Evolutionary conservation across 2,888 invertebrate species (phyloP).

Genomic region (Labia minor): DNA sequence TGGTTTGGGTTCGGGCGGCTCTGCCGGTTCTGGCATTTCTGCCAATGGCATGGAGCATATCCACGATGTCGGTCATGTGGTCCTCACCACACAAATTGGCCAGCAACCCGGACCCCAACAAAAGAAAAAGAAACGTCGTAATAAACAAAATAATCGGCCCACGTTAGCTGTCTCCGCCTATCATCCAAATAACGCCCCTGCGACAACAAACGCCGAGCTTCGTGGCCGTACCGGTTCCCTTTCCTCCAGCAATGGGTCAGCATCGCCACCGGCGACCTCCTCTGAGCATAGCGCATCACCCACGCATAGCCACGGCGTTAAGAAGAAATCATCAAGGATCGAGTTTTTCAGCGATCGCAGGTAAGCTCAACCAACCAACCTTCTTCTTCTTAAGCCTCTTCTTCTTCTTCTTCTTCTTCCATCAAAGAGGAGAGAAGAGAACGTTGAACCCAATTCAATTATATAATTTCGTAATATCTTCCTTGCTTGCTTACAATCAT

Average conservation of each 20-base stretch:
- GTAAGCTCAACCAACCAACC: slow-evolving; percentile 44
- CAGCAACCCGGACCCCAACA: slow-evolving; percentile 39
- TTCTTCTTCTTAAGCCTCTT: slow-evolving; percentile 1
- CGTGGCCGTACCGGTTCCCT: slow-evolving; percentile 63
- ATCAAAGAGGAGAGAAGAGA: not conserved
- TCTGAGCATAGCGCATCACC: slow-evolving; percentile 64
- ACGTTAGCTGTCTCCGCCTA: slow-evolving; percentile 46
- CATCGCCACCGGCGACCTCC: slow-evolving; percentile 68
- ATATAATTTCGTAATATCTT: too few relatives aligned
- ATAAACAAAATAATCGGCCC: slow-evolving; percentile 53
- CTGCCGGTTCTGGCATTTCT: slow-evolving; percentile 39
- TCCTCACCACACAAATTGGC: slow-evolving; percentile 21
- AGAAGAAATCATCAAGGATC: slow-evolving; percentile 60
- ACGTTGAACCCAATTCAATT: too few relatives aligned
- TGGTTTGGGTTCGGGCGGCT: slow-evolving; percentile 37
- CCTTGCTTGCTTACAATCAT: too few relatives aligned
- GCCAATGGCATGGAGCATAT: slow-evolving; percentile 38
- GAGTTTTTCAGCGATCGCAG: slow-evolving; percentile 70
- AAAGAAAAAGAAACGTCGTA: slow-evolving; percentile 58
- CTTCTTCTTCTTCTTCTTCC: not conserved
- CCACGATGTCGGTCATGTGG: not conserved
- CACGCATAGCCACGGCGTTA: slow-evolving; percentile 45
- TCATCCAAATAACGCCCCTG: slow-evolving; percentile 28
- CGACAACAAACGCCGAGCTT: slow-evolving; percentile 34
- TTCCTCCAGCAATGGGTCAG: slow-evolving; percentile 66